Percentiles rank a stretch among this genome's conserved stretches.
Conservation (phyloP, 1,140 invertebrate species). For the Eupristina koningsbergeri region DNA sequence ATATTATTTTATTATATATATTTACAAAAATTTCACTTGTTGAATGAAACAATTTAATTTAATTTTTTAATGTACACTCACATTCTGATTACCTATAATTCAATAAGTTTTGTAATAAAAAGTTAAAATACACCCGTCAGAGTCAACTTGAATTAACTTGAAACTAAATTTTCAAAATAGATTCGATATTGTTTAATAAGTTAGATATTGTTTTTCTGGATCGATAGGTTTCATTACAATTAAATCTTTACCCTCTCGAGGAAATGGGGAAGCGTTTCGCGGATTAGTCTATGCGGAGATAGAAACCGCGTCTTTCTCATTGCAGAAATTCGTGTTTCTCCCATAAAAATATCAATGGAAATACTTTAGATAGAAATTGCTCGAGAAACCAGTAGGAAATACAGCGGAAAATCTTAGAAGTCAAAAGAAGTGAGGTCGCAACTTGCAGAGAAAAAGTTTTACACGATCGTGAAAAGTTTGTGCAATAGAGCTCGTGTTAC, state of each 20-base stretch:
- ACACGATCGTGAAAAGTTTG: neutral
- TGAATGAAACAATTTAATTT: too few species aligned
- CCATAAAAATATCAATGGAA: neutral
- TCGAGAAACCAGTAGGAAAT: neutral
- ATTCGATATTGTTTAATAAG: too few species aligned
- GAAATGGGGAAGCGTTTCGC: neutral
- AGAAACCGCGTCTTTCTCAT: neutral
- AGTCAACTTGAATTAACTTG: too few species aligned
- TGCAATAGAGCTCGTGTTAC: neutral
- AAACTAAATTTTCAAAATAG: too few species aligned
- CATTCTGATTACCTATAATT: too few species aligned
- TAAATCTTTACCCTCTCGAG: conserved; percentile 6
- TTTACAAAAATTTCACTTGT: too few species aligned
- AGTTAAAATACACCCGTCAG: too few species aligned
- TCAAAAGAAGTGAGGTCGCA: neutral
- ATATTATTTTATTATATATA: too few species aligned
- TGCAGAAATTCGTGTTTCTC: neutral
- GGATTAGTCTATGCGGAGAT: neutral
- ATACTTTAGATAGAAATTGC: neutral
- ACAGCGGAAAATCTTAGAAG: neutral
- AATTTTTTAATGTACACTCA: too few species aligned
- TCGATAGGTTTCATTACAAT: too few species aligned
- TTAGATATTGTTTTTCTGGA: too few species aligned
- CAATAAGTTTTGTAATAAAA: too few species aligned
- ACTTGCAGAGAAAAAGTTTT: neutral